Conservation (phyloP, 2,797 vertebrate species). For the Eremophila alpestris region DNA sequence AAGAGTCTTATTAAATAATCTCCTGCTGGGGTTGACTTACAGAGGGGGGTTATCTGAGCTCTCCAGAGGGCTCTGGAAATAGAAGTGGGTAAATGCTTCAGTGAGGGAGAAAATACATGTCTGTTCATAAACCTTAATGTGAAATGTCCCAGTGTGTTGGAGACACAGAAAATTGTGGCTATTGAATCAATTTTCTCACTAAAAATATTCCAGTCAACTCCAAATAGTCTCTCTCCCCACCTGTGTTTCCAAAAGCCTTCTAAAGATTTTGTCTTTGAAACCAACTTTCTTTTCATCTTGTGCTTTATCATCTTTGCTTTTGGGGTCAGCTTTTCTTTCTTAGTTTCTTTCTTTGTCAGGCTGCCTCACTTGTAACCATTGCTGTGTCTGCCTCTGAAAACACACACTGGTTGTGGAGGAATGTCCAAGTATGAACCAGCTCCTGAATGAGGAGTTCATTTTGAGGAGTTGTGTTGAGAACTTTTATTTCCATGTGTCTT, state of each 20-base stretch:
- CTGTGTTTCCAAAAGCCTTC: background rate
- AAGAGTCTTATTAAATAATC: constrained; percentile 8
- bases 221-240: background rate
- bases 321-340: background rate
- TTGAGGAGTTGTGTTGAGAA: background rate
- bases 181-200: background rate
- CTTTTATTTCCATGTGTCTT: background rate
- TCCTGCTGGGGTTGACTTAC: background rate
- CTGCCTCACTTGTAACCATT: background rate
- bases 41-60: constrained; percentile 1
- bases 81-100: background rate
- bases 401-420: background rate
- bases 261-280: background rate
- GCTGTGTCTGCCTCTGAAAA: background rate
- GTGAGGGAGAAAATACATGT: background rate
- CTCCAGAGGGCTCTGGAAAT: constrained; percentile 34
- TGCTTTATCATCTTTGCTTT: background rate
- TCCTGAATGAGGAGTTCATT: background rate
- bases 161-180: background rate
- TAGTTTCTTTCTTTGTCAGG: background rate
- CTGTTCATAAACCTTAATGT: background rate
- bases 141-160: background rate
- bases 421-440: accelerated
- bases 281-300: background rate
- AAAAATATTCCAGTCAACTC: background rate